Conservation (phyloP, 2,113 vertebrate species). For the Sigmodon hispidus region DNA sequence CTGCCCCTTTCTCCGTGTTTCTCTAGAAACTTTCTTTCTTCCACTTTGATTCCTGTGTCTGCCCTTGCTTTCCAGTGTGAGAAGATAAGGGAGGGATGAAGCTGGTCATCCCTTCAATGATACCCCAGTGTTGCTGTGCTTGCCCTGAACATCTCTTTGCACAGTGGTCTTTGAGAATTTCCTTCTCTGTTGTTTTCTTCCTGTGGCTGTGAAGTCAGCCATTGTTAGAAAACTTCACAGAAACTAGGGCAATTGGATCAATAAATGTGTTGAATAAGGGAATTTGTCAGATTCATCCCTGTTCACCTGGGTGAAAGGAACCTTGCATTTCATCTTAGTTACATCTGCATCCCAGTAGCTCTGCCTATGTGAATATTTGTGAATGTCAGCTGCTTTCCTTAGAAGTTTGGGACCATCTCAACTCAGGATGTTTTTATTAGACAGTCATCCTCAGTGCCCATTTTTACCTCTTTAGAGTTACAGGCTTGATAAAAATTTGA, state of each 20-base stretch:
- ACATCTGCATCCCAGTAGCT: neutral
- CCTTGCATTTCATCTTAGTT: slow-evolving; percentile 8
- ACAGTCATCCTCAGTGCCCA: neutral
- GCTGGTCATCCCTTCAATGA: neutral
- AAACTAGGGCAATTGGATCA: slow-evolving; percentile 47
- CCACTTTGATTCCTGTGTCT: neutral
- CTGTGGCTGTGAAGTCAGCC: neutral
- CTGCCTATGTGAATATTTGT: neutral
- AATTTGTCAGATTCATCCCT: neutral
- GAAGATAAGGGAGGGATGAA: neutral
- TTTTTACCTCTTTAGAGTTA: neutral
- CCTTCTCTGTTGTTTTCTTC: neutral
- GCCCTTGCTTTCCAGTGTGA: neutral
- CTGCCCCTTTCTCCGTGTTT: neutral
- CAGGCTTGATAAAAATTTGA: neutral
- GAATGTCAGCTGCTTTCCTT: neutral
- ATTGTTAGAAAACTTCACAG: slow-evolving; percentile 49
- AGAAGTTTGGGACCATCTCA: slow-evolving; percentile 31
- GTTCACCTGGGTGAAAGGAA: neutral
- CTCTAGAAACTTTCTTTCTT: neutral
- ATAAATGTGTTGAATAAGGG: slow-evolving; percentile 38
- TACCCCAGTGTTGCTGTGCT: neutral
- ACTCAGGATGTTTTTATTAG: neutral
- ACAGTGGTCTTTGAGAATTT: neutral
- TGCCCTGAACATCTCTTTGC: neutral